Evolutionary conservation across 2,797 vertebrate genomes (phyloP).

Genomic region (Lacerta bilineata): DNA sequence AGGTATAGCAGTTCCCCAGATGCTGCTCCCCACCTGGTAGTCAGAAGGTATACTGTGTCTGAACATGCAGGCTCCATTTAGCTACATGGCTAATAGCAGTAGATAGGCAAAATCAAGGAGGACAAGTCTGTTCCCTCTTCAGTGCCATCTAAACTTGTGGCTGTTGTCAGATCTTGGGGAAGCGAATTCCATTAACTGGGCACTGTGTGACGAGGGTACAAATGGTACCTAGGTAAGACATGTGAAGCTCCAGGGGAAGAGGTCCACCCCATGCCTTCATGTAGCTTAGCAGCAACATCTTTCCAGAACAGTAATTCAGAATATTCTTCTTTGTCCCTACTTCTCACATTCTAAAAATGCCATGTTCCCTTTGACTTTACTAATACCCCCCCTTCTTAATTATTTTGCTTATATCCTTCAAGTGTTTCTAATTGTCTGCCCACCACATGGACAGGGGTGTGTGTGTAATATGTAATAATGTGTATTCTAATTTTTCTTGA

Average conservation of each 20-base stretch:
- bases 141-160: neutral
- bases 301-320: neutral
- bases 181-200: neutral
- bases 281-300: neutral
- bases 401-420: constrained; percentile 12
- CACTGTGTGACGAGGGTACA: neutral
- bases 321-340: constrained; percentile 23
- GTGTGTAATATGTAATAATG: neutral
- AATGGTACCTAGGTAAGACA: too few relatives aligned
- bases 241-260: neutral
- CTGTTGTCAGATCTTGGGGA: neutral
- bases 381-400: neutral
- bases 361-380: neutral
- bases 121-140: neutral
- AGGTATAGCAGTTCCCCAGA: neutral
- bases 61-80: neutral
- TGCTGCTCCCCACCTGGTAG: neutral
- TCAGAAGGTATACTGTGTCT: neutral
- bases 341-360: neutral
- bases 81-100: too few relatives aligned
- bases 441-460: constrained; percentile 14
- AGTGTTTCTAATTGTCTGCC: neutral
- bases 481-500: constrained; percentile 19
- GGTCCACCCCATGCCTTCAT: too few relatives aligned
- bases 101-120: neutral